These are phyloP conservation scores for Hyles vespertilio DNA, from an alignment of 1,140 invertebrate species.

Conservation along the genomic window DNA sequence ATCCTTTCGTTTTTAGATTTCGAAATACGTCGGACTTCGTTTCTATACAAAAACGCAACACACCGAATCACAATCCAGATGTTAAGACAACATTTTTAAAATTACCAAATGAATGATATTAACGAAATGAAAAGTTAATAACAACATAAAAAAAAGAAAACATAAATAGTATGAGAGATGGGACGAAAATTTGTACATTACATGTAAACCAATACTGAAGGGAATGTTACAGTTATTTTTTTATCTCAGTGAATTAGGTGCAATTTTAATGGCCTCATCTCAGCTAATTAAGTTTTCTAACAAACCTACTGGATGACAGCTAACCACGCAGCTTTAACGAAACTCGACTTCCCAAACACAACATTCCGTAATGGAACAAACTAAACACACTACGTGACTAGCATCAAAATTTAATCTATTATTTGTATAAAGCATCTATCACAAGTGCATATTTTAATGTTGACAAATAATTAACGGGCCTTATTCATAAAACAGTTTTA, in stretches of 20 bases:
- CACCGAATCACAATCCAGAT: no score
- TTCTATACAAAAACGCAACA: no score
- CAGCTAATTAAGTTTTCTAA: constrained; percentile 62
- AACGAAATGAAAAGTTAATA: no score
- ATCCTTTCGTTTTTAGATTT: no score
- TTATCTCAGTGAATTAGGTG: constrained; percentile 14
- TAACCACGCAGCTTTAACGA: constrained; percentile 17
- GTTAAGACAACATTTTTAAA: no score
- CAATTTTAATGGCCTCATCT: constrained; percentile 51
- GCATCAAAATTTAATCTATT: not conserved
- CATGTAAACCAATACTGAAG: constrained; percentile 39
- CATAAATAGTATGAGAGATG: constrained; percentile 19
- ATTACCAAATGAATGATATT: no score
- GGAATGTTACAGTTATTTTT: constrained; percentile 43
- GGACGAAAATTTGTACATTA: constrained; percentile 34
- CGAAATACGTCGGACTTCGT: no score
- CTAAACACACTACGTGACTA: constrained; percentile 4
- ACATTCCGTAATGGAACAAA: constrained; percentile 7
- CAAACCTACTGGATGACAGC: constrained; percentile 66
- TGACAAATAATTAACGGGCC: no score
- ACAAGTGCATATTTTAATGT: no score
- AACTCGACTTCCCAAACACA: constrained; percentile 23
- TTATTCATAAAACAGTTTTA: no score
- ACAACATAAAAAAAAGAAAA: no score
- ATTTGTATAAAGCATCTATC: no score